These are phyloP conservation scores for Caradrina kadenii DNA, from an alignment of 2,888 invertebrate genomes.

Conservation along the genomic window DNA sequence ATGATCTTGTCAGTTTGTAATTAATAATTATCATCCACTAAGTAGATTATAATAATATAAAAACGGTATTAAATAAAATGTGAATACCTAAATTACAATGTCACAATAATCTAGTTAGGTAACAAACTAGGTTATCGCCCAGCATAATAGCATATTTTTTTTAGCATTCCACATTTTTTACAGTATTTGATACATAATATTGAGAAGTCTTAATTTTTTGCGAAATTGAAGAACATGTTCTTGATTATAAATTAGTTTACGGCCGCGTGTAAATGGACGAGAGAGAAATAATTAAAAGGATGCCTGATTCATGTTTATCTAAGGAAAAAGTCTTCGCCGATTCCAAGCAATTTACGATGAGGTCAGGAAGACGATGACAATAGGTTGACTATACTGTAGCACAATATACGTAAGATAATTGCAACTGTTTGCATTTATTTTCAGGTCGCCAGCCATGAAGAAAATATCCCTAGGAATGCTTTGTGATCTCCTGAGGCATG, in stretches of 20 bases:
- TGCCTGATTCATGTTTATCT: neutral
- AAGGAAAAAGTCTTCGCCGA: neutral
- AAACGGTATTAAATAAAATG: neutral
- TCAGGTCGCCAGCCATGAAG: slow-evolving; percentile 93
- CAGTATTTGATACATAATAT: neutral
- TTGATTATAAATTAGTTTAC: neutral
- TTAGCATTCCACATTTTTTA: neutral
- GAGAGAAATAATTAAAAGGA: slow-evolving; percentile 4
- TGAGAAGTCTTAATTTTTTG: neutral
- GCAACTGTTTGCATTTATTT: slow-evolving; percentile 63
- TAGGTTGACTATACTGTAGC: neutral
- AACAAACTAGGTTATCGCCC: slow-evolving; percentile 42
- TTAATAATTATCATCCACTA: neutral
- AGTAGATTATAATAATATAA: neutral
- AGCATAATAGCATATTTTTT: neutral
- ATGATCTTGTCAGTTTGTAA: neutral
- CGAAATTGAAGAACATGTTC: neutral
- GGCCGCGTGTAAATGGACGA: neutral
- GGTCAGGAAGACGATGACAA: neutral
- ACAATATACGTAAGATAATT: slow-evolving; percentile 4
- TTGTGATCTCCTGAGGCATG: slow-evolving; percentile 94
- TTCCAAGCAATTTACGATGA: neutral
- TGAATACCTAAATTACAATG: slow-evolving; percentile 1
- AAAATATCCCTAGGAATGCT: slow-evolving; percentile 94
- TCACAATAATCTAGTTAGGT: slow-evolving; percentile 7